Evolutionary conservation across 2,888 invertebrate genomes (phyloP).

Genomic region (Eupithecia subumbrata): DNA sequence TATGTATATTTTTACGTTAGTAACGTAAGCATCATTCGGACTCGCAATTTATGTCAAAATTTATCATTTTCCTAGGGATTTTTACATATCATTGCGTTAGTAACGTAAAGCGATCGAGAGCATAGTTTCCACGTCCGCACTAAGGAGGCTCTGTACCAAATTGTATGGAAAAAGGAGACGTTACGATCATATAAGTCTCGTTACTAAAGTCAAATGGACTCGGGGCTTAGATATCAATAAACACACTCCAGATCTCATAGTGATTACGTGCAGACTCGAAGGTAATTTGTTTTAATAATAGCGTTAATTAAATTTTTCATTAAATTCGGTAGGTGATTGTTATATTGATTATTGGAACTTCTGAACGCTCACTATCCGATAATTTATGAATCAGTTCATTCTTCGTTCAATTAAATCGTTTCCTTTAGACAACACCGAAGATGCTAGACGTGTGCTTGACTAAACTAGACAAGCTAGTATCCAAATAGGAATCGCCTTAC

Average conservation of each 20-base stretch:
- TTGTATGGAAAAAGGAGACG: too few relatives aligned
- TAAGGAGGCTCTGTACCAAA: too few relatives aligned
- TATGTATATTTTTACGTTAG: too few relatives aligned
- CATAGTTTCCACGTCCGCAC: too few relatives aligned
- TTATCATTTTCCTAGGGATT: too few relatives aligned
- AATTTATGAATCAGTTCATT: not conserved
- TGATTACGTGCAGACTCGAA: not conserved
- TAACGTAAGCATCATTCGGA: too few relatives aligned
- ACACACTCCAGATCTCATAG: not conserved
- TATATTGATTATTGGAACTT: not conserved
- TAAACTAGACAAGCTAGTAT: not conserved
- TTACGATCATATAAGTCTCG: too few relatives aligned
- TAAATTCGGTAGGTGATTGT: conserved; percentile 1
- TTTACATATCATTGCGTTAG: too few relatives aligned
- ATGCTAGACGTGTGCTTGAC: not conserved
- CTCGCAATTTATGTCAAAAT: too few relatives aligned
- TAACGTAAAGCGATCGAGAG: too few relatives aligned
- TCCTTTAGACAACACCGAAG: not conserved
- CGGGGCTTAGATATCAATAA: not conserved
- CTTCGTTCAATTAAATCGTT: not conserved
- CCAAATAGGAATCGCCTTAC: too few relatives aligned
- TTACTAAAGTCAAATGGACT: too few relatives aligned
- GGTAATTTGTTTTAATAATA: not conserved
- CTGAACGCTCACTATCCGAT: not conserved
- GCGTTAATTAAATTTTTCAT: not conserved